Conservation (phyloP, 2,888 invertebrate species). For the Salticus scenicus region DNA sequence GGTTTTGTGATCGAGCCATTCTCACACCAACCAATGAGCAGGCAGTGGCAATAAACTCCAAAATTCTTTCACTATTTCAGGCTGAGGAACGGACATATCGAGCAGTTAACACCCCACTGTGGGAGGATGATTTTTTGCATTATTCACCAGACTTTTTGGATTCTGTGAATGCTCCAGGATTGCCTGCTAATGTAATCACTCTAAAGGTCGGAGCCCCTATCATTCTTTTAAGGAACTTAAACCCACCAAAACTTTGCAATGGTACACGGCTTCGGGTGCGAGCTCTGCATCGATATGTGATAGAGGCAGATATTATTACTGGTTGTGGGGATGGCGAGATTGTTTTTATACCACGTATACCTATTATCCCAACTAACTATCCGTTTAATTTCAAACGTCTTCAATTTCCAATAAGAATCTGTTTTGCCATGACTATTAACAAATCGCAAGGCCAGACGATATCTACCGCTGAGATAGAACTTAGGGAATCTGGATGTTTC, state of each 20-base stretch:
- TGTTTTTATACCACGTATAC: background rate
- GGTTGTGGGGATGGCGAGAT: no score
- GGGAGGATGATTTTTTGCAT: background rate
- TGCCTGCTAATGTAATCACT: background rate
- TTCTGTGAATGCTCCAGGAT: background rate
- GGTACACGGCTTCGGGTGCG: background rate
- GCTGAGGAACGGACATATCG: background rate
- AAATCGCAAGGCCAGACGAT: background rate
- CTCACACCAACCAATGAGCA: background rate
- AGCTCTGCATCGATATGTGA: no score
- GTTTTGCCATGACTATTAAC: background rate
- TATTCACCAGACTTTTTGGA: background rate
- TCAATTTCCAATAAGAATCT: background rate
- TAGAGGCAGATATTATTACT: no score
- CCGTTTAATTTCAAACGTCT: background rate
- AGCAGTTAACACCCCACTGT: background rate
- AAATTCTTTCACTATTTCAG: background rate
- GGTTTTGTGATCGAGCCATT: background rate
- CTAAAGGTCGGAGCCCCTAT: background rate
- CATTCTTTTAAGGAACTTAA: background rate
- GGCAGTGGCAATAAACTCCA: background rate
- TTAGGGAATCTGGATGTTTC: background rate
- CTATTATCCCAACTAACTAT: background rate
- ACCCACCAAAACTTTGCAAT: background rate
- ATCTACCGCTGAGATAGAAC: background rate